phyloP scores from a whole-genome alignment of 2,113 vertebrate species.

The Ochotona curzoniae region DNA sequence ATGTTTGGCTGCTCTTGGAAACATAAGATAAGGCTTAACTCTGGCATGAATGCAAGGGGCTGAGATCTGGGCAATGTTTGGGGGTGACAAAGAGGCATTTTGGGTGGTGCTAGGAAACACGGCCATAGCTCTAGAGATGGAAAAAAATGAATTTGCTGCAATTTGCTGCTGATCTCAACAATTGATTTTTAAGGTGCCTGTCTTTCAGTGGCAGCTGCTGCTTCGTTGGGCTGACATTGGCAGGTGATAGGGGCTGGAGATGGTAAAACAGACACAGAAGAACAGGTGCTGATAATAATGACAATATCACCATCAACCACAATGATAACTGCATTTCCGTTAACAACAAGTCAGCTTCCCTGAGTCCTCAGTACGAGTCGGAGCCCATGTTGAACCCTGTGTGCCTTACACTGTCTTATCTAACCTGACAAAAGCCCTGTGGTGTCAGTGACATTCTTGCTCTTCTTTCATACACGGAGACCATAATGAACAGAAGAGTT shows the following conservation, averaged over 20 bases:
- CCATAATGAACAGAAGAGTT: not conserved
- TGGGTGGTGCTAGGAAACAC: not conserved
- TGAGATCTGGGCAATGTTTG: accelerated
- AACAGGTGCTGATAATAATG: not conserved
- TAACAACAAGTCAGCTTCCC: not conserved
- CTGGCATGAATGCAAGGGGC: not conserved
- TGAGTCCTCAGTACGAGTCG: not conserved
- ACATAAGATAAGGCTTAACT: constrained; percentile 54
- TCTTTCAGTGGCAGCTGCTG: not conserved
- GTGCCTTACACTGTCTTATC: not conserved
- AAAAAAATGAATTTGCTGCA: not conserved
- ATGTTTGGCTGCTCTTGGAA: constrained; percentile 46
- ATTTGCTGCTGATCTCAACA: not conserved
- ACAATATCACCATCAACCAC: not conserved
- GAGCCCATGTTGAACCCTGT: not conserved
- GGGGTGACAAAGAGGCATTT: not conserved
- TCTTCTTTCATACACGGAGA: not conserved
- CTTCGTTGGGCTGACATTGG: not conserved
- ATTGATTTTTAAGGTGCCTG: not conserved
- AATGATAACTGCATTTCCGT: not conserved
- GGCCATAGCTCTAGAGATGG: not conserved
- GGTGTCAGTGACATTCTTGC: not conserved
- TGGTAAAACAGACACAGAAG: not conserved
- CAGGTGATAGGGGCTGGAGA: not conserved
- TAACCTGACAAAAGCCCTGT: not conserved